phyloP scores from a whole-genome alignment of 2,113 vertebrate species.

The Capra hircus region DNA sequence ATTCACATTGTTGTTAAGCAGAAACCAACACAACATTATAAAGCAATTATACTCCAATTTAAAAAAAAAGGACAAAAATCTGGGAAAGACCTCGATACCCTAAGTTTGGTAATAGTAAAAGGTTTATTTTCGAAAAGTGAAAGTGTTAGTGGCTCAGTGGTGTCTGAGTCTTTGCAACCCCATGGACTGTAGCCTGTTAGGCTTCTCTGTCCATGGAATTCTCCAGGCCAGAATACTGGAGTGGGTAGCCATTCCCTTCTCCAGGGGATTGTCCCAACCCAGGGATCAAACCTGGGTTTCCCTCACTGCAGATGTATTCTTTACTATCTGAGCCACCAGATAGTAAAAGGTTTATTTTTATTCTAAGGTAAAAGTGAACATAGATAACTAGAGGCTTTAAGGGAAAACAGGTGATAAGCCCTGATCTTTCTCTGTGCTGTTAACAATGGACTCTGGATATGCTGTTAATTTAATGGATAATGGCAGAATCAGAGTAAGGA shows the following conservation, averaged over 20 bases:
- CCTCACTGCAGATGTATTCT: background rate
- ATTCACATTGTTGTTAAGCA: background rate
- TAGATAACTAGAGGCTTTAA: background rate
- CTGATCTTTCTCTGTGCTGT: background rate
- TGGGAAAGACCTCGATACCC: background rate
- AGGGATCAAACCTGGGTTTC: background rate
- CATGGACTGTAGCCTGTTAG: background rate
- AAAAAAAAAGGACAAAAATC: background rate
- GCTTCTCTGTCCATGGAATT: background rate
- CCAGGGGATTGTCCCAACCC: background rate
- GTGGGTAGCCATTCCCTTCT: background rate
- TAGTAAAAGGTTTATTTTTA: background rate
- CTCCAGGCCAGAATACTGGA: background rate
- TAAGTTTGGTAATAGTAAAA: background rate
- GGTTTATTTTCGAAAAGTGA: background rate
- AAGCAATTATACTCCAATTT: background rate
- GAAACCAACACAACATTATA: background rate
- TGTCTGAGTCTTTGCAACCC: background rate
- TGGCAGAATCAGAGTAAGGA: background rate
- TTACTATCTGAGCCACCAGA: background rate
- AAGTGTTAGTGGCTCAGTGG: background rate
- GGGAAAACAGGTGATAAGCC: background rate
- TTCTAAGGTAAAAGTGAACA: background rate
- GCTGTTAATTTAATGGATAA: background rate
- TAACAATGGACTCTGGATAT: background rate